Percentiles rank a stretch among this genome's conserved stretches.
Conservation (phyloP, 2,113 vertebrate genomes). For the Bucco capensis region DNA sequence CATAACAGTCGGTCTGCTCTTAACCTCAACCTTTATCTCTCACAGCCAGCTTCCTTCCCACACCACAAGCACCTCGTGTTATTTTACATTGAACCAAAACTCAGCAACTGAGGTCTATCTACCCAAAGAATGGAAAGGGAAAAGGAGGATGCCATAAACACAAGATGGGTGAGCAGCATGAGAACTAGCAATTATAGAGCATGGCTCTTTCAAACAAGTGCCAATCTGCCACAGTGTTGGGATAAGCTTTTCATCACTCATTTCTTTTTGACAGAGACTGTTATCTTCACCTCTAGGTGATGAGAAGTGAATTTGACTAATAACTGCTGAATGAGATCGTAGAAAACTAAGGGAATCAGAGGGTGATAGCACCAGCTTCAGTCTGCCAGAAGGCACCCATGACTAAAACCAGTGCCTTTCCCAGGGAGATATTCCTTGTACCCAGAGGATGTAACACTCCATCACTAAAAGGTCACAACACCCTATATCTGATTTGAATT, state of each 20-base stretch:
- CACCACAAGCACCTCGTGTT: slow-evolving; percentile 63
- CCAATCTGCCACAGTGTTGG: background rate
- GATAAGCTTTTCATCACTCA: background rate
- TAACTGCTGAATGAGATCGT: background rate
- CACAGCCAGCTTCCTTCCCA: slow-evolving; percentile 70
- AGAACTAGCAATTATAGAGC: background rate
- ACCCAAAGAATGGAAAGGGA: background rate
- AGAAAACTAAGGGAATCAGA: slow-evolving; percentile 6
- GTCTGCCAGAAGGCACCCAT: background rate
- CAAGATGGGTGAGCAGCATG: background rate
- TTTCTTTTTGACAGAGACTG: background rate
- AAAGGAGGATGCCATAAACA: background rate
- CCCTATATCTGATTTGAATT: background rate
- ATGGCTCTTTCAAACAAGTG: background rate
- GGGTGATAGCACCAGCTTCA: background rate
- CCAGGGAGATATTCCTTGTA: background rate
- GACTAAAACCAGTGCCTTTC: background rate
- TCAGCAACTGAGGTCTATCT: slow-evolving; percentile 12
- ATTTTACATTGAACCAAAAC: slow-evolving; percentile 41
- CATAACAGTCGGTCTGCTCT: slow-evolving; percentile 62
- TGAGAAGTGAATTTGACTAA: background rate
- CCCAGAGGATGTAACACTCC: background rate
- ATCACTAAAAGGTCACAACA: background rate
- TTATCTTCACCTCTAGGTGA: background rate
- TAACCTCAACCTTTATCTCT: slow-evolving; percentile 74